Evolutionary conservation across 2,888 invertebrate species (phyloP), one percentile per base, ranked within the genome.

Genomic region (Muscina levida): DNA sequence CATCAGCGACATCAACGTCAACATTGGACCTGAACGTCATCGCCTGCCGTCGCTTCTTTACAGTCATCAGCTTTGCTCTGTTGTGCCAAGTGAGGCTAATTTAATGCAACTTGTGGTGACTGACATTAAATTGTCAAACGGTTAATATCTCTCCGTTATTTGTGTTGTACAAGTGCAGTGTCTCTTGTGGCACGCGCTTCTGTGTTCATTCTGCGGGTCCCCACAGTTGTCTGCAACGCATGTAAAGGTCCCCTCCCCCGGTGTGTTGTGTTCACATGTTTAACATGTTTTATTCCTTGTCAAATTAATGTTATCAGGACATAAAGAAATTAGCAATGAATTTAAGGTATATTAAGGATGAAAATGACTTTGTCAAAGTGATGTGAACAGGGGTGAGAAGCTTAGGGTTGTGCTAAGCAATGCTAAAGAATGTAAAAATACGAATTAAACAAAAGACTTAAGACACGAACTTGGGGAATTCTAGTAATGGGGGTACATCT

Each of bases 91-190:
- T 82, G 82, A 82, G 85, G 86, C 86, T 87, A 89, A 88, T 88
- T 86, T 83, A 81, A 62, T 78, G 84, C 82, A 66, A 79, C 68
- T 79, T 79, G 68, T 62, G 53, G 15, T 62, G 72, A 72, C 76
- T 66, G 78, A 87, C 85, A 87, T 88, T 87, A 89, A 87, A 87
- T 87, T 88, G 89, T 88, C 88, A 88, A 88, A 89, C 86, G 86
- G 86, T 88, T 87, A 19, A 53, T 53, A 53, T 42, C 82, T 84
- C 86, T 85, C 83, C 79, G 72, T 79, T 77, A 77, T 26, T 73
- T 31, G 31, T 31, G 31, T 31, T 31, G 8, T 51, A 44, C 76
- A 65, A 73, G 22, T 62, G n/a, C 37, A 15, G 2, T 37, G 19
- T 44, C 11, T 11, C 44, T 75, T 37, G 39, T 73, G 77, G 81